Evolutionary conservation across 2,888 invertebrate species (phyloP).

Genomic region (Scrobipalpa costella): DNA sequence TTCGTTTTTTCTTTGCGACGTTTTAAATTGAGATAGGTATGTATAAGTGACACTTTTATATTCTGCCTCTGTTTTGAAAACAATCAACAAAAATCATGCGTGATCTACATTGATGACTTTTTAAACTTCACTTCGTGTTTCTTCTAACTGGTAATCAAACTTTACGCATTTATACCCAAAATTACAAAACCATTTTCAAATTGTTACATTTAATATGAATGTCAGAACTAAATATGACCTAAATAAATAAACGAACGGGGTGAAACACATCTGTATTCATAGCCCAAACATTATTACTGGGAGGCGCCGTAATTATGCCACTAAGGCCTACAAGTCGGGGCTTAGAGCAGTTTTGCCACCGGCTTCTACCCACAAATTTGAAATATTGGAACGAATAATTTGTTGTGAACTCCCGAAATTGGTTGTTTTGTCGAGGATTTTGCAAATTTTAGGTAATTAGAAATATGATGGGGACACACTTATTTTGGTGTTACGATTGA

Average conservation of each 20-base stretch:
- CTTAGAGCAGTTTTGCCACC: slow-evolving; percentile 25
- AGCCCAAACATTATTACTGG: slow-evolving; percentile 26
- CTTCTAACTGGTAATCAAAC: no score
- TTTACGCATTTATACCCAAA: no score
- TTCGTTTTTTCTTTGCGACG: neutral
- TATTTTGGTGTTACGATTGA: neutral
- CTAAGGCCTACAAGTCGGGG: slow-evolving; percentile 26
- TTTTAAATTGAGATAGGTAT: no score
- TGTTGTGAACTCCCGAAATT: slow-evolving; percentile 22
- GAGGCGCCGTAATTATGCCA: slow-evolving; percentile 28
- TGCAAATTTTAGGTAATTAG: no score
- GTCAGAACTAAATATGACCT: neutral
- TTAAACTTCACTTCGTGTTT: no score
- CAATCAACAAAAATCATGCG: no score
- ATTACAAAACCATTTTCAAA: no score
- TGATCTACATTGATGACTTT: no score
- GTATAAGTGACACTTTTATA: no score
- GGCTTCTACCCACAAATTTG: slow-evolving; percentile 26
- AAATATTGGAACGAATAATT: slow-evolving; percentile 30
- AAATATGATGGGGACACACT: slow-evolving; percentile 3
- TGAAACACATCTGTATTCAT: slow-evolving; percentile 31
- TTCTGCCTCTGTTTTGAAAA: no score
- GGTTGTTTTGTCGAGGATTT: slow-evolving; percentile 2
- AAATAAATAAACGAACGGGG: slow-evolving; percentile 1
- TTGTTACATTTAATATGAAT: neutral